Evolutionary conservation across 2,888 invertebrate genomes (phyloP), one percentile per base, ranked within the genome.

Genomic region (Horisme vitalbata): DNA sequence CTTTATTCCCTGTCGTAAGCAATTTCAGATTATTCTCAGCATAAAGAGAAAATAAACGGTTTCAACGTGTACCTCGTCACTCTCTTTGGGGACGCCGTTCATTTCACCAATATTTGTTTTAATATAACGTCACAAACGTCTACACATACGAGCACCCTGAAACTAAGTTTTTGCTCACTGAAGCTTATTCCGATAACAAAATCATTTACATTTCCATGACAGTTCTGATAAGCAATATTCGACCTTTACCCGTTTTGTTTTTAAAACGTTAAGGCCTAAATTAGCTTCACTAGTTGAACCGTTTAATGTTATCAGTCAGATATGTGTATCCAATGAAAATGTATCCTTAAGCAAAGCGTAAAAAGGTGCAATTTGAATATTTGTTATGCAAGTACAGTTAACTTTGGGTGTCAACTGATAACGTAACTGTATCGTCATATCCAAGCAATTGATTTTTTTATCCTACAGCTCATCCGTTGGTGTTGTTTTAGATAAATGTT

Each of bases 341-440:
- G 59, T 21, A 53, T 41, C 55, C 62, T 64, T 68, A 62, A 57
- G 46, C 20, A 24, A 10, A 41, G 30, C n/a, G 24, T 0, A 23
- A 52, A 63, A 69, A 37, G 55, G 63, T 55, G 23, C 50, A 52
- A 43, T 68, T 63, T 63, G 18, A 53, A 34, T 55, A 49, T 46
- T 41, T 21, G 7, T 38, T 23, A 8, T 34, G 31, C 6, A 24
- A 7, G 36, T 32, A 57, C 38, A 57, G 55, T 57, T 56, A 60
- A 56, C 60, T 59, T 55, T 55, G 41, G 52, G 59, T 55, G 60
- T 61, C 59, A 56, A 69, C 59, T 53, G 81, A 81, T 79, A 79
- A 69, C 61, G 52, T 57, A 45, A 57, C 52, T 39, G 55, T 69
- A 61, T 71, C 68, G 71, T 68, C 78, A 79, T 56, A 74, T 79